Conservation (phyloP, 2,113 vertebrate genomes). For the Anolis carolinensis region DNA sequence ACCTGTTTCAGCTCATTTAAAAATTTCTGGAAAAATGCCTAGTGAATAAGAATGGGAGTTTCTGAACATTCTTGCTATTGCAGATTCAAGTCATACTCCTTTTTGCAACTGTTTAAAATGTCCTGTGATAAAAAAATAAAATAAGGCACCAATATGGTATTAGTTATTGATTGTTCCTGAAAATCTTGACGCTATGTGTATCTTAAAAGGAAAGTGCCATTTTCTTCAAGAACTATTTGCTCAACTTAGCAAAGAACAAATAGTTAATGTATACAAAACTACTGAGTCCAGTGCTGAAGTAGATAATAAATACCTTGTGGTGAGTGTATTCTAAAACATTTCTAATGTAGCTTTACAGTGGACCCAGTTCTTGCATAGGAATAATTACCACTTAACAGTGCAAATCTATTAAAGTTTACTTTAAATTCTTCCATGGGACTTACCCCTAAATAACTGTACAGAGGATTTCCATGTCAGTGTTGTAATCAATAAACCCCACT, state of each 20-base stretch:
- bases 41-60: conserved; percentile 26
- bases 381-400: conserved; percentile 8
- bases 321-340: not conserved
- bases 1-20: not conserved
- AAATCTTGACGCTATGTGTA: conserved; percentile 10
- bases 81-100: conserved; percentile 32
- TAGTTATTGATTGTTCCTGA: conserved; percentile 31
- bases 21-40: not conserved
- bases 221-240: conserved; percentile 27
- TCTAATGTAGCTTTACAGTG: not conserved
- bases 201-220: conserved; percentile 25
- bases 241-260: conserved; percentile 17
- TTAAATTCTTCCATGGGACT: not conserved
- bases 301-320: conserved; percentile 5
- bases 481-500: not conserved
- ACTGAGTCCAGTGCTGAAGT: not conserved
- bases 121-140: conserved; percentile 25
- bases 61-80: conserved; percentile 32
- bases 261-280: not conserved
- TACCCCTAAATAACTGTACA: not conserved
- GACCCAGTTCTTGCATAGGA: conserved; percentile 13
- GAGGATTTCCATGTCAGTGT: not conserved
- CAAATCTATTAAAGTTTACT: not conserved
- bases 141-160: conserved; percentile 16
- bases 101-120: not conserved